These are phyloP conservation scores for Psophia crepitans DNA, from an alignment of 2,113 vertebrate genomes.

Conservation along the genomic window DNA sequence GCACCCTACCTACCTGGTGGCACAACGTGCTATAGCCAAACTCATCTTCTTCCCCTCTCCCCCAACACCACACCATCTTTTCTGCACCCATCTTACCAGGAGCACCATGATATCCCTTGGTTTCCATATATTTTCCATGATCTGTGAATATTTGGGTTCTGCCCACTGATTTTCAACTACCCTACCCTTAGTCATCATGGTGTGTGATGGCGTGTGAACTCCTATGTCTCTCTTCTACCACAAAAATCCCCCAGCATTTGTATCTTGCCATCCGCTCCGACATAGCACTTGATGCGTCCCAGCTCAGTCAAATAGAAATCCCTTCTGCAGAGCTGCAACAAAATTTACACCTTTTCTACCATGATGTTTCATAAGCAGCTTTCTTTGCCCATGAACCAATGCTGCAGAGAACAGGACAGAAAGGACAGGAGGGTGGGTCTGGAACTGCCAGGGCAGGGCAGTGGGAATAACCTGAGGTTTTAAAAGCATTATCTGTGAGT, in stretches of 20 bases:
- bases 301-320: background rate
- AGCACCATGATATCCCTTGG: background rate
- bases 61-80: too few species aligned
- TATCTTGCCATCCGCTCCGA: background rate
- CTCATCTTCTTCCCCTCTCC: background rate
- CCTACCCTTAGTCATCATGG: background rate
- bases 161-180: background rate
- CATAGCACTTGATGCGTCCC: background rate
- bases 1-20: too few species aligned
- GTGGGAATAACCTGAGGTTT: background rate
- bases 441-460: background rate
- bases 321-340: background rate
- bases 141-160: background rate
- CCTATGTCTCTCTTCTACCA: background rate
- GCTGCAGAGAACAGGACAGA: background rate
- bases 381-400: background rate
- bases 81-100: background rate
- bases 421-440: background rate
- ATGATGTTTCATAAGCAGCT: background rate
- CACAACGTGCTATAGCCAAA: background rate
- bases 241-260: fast-evolving
- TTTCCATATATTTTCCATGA: background rate
- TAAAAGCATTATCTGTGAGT: background rate
- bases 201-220: background rate
- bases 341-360: background rate